Evolutionary conservation across 2,797 vertebrate genomes (phyloP), one percentile per base, ranked within the genome.

Genomic region (Mus caroli): DNA sequence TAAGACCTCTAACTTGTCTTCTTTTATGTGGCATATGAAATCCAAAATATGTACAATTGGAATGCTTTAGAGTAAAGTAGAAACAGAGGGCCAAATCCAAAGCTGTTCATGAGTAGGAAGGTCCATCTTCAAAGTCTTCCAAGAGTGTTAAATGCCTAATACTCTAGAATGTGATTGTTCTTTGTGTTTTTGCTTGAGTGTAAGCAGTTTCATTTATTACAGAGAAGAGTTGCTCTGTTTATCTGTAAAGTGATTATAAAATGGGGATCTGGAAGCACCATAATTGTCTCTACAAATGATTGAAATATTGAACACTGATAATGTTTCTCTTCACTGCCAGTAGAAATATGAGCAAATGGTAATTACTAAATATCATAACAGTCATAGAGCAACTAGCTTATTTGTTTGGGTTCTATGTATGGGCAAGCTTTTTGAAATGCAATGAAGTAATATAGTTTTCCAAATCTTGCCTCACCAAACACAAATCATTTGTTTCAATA

Each of bases 211-310:
- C 78, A 60, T 90, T 79, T 80, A 60, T 77, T 76, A 50, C 12
- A 84, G 37, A 93, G 9, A 50, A 91, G 90, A 80, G 13, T 87
- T 78, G 1, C 4, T 88, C 2, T 79, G 24, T 88, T 85, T 92
- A n/a, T 92, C 24, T 88, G 24, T 76, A 93, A 94, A 93, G 22
- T 88, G n/a, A 88, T 90, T 88, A 76, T 26, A 80, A 93, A 80
- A 19, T 71, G 43, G 60, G 11, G 8, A 88, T 85, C 8, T 87
- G 34, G 22, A 92, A 31, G 64, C 24, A 79, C 86, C 22, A 62
- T 79, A 90, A 13, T 91, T 94, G 43, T 92, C 95, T 24, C 17
- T 88, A 88, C 28, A 85, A 94, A 91, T 96, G 78, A 91, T 22
- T 95, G 4, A 95, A 90, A 92, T 46, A 2, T 43, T 46, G 90